A percentile compares a stretch with the other conserved stretches of the same genome.
These are phyloP conservation scores for Aphrocallistes beatrix DNA, from an alignment of 37 sponge, comb jelly and placozoan species.

Conservation along the genomic window DNA sequence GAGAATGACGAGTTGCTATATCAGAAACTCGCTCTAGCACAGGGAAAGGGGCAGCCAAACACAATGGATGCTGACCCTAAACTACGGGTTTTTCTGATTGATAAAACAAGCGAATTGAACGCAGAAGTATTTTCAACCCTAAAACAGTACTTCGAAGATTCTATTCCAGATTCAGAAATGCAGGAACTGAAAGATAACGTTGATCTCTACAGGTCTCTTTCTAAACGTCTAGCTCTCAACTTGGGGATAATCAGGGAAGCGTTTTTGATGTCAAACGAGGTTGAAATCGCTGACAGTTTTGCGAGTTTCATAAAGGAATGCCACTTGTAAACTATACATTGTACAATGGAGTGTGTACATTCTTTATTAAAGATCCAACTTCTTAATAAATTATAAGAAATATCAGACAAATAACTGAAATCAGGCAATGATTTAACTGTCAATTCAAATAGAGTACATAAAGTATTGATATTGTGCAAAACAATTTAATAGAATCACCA, in stretches of 20 bases:
- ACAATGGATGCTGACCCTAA: background rate
- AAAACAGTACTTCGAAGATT: background rate
- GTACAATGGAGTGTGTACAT: too few species aligned
- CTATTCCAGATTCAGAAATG: background rate
- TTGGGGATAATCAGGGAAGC: background rate
- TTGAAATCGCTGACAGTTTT: background rate
- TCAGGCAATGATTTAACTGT: too few species aligned
- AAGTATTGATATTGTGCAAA: conserved; percentile 6
- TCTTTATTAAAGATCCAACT: too few species aligned
- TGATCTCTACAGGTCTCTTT: conserved; percentile 9
- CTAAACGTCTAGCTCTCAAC: background rate
- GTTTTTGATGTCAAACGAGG: background rate
- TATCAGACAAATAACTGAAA: too few species aligned
- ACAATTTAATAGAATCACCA: background rate
- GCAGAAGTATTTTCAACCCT: background rate
- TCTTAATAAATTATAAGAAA: too few species aligned
- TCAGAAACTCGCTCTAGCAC: background rate
- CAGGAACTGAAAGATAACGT: background rate
- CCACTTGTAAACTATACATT: too few species aligned
- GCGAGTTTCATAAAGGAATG: background rate
- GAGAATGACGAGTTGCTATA: background rate
- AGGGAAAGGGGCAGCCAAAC: background rate
- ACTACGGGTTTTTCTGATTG: background rate
- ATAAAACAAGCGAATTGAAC: background rate
- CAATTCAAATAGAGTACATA: too few species aligned